Conservation (phyloP, 2,888 invertebrate genomes). For the Caradrina clavipalpis region DNA sequence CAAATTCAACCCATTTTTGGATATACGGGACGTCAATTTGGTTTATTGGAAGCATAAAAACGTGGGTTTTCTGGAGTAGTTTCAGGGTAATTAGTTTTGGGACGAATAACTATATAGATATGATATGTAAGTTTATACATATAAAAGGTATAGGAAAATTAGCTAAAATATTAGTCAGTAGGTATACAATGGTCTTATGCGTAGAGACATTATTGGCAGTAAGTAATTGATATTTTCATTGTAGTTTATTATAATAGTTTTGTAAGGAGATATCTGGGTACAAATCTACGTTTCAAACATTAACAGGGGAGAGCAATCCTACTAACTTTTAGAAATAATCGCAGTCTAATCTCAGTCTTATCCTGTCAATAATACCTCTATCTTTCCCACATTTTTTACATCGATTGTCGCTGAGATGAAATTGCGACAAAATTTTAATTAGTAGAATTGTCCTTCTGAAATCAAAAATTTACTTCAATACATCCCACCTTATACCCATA, state of each 20-base stretch:
- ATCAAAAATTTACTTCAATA: neutral
- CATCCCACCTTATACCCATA: neutral
- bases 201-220: neutral
- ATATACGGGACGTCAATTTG: constrained; percentile 81
- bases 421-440: too few species aligned
- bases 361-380: too few species aligned
- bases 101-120: neutral
- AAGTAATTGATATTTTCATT: neutral
- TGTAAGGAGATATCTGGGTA: neutral
- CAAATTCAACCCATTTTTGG: constrained; percentile 67
- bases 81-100: constrained; percentile 40
- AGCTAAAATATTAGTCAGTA: neutral
- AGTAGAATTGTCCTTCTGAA: too few species aligned
- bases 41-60: constrained; percentile 76
- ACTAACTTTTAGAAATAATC: too few species aligned
- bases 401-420: too few species aligned
- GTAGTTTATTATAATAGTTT: neutral
- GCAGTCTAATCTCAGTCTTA: too few species aligned
- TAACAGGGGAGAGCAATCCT: too few species aligned
- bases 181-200: neutral
- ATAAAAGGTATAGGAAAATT: neutral
- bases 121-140: too few species aligned
- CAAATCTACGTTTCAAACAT: too few species aligned
- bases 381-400: too few species aligned
- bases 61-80: constrained; percentile 45